Evolutionary conservation across 2,797 vertebrate species (phyloP), one percentile per base, ranked within the genome.

Genomic region (Erithacus rubecula): DNA sequence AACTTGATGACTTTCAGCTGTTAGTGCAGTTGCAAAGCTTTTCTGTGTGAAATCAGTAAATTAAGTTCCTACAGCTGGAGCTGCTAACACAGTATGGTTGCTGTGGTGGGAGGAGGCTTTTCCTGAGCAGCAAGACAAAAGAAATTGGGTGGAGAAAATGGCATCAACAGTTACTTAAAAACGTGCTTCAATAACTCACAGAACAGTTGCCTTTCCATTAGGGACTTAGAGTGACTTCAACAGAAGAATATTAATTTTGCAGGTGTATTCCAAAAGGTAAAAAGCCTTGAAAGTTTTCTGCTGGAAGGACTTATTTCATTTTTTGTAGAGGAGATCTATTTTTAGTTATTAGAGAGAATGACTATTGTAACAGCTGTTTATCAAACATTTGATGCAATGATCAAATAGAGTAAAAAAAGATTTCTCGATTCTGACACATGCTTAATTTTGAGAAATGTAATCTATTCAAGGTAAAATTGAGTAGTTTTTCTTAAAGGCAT

Each of bases 1-100:
- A 94, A 65, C n/a, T 32, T 63, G 49, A 80, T 59, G 47, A 53
- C 53, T 95, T 93, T 86, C 72, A 90, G 53, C 77, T 94, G 83
- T 62, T 75, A 44, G 27, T 29, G 43, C 17, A 60, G 49, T 71
- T 90, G 49, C 34, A 78, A 32, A 22, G 36, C 27, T 68, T 58
- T 52, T 34, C 51, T 77, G 21, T 53, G 58, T 60, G 53, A 78
- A 83, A 51, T 43, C 8, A 43, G 49, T 68, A 67, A 74, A 41
- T 63, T 10, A 68, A 59, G 19, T 44, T 83, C 75, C 34, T 88
- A 46, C 34, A 51, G 58, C 43, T 77, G 82, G 60, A 75, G 43
- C 53, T 92, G 58, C 53, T 83, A 83, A 75, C 56, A 29, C 12
- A 39, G 24, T 56, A 26, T 20, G 29, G 58, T 29, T 46, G 51